These are phyloP conservation scores for Prunella strophiata DNA, from an alignment of 2,797 vertebrate species.

Conservation along the genomic window DNA sequence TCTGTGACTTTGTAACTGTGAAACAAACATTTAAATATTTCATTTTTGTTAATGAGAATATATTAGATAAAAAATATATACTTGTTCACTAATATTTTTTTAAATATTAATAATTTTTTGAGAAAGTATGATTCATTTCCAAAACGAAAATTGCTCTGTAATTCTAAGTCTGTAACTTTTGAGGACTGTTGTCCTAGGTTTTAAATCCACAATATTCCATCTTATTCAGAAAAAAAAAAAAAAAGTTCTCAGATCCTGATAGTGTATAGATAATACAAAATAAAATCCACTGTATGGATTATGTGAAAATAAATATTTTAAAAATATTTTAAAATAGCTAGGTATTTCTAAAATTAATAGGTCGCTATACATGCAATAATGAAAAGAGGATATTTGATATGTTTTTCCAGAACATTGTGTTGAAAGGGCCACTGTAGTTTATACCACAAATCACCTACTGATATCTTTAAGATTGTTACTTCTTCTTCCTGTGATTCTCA, in stretches of 20 bases:
- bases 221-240: neutral
- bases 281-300: neutral
- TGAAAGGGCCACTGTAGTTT: neutral
- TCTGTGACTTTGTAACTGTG: neutral
- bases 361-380: neutral
- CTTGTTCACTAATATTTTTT: neutral
- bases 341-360: neutral
- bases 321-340: neutral
- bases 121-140: neutral
- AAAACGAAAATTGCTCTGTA: neutral
- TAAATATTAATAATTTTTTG: neutral
- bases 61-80: no score
- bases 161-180: neutral
- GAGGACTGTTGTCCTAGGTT: neutral
- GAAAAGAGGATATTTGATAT: neutral
- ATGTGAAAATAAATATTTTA: neutral
- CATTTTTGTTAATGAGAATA: neutral
- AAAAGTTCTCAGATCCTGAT: neutral
- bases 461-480: neutral
- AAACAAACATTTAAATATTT: neutral
- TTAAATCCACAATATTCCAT: neutral
- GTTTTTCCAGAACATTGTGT: neutral
- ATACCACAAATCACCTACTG: neutral
- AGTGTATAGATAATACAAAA: neutral
- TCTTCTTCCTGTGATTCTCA: fast-evolving